A percentile compares a stretch with the other conserved stretches of the same genome.
Evolutionary conservation across 2,797 vertebrate genomes (phyloP).

Genomic region (Mionectes olivaceus): DNA sequence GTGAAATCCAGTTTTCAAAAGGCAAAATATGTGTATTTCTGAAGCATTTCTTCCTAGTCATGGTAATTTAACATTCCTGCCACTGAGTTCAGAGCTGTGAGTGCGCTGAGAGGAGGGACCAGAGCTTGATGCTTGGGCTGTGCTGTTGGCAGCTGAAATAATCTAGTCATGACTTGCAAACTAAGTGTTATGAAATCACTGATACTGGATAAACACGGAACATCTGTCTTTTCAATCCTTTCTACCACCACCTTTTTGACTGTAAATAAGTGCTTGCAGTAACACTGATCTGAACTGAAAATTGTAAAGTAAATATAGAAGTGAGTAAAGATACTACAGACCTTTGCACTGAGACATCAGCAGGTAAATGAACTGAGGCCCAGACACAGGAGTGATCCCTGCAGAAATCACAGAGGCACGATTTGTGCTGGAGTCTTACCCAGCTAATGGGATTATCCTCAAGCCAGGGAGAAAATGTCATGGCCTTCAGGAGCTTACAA

Average conservation of each 20-base stretch:
- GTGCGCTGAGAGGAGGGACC: background rate
- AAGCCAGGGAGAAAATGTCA: background rate
- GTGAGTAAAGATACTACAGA: background rate
- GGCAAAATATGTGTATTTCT: background rate
- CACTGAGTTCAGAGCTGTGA: background rate
- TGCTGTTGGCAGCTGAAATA: slow-evolving; percentile 3
- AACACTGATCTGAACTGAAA: background rate
- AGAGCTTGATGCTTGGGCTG: background rate
- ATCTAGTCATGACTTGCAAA: slow-evolving; percentile 27
- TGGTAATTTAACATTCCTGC: background rate
- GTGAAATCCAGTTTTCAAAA: background rate
- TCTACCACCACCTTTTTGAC: background rate
- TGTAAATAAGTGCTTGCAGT: background rate
- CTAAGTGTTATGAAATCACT: slow-evolving; percentile 33
- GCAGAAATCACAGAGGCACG: background rate
- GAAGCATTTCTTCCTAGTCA: background rate
- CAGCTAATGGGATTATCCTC: background rate
- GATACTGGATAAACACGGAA: background rate
- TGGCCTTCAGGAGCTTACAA: background rate
- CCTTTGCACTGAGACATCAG: background rate
- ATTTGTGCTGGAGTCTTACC: background rate
- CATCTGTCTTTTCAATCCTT: slow-evolving; percentile 17
- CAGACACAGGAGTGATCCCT: background rate
- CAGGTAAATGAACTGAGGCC: background rate
- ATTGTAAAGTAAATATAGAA: background rate